Evolutionary conservation across 1,140 invertebrate genomes (phyloP), one percentile per base, ranked within the genome.

Genomic region (Goniozus legneri): DNA sequence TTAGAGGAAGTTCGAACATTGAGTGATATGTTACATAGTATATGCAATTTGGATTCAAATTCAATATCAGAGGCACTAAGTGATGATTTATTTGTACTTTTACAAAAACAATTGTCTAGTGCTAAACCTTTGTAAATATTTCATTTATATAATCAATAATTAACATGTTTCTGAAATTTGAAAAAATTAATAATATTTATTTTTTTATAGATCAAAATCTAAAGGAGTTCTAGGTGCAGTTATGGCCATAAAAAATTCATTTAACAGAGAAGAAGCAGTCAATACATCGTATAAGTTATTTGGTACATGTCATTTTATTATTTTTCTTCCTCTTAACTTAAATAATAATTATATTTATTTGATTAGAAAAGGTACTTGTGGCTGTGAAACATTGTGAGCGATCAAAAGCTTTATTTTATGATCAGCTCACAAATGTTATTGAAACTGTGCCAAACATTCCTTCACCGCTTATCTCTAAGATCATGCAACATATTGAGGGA

Each of bases 381-480:
- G 64, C 57, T 31, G 67, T 75, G 0, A 69, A 65, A 54, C 56
- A 47, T 10, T 71, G 67, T 53, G 55, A 62, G 15, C 68, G 70
- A 54, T 70, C 70, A 37, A 69, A 82, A 52, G 82, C 81, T 14
- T 72, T 89, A 14, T 88, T 85, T 61, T 88, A 86, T 64, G 88
- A 91, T 73, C 83, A 88, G 64, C 64, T 91, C 19, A 79, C 82
- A 10, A 69, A 76, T 43, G 70, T 88, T 34, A 72, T 87, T 38
- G 64, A 65, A 19, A 62, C 73, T 42, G 62, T 67, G 35, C 40
- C 72, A 48, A 43, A 71, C 53, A 75, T 86, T 27, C 79, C 86
- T 59, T 64, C 71, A 52, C 57, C 77, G 15, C 85, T 87, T 60
- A 50, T 87, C 8, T 58, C 80, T 40, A 66, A 71, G 21, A 77